These are phyloP conservation scores for Xestia ashworthii DNA, from an alignment of 2,888 invertebrate genomes.

Conservation along the genomic window DNA sequence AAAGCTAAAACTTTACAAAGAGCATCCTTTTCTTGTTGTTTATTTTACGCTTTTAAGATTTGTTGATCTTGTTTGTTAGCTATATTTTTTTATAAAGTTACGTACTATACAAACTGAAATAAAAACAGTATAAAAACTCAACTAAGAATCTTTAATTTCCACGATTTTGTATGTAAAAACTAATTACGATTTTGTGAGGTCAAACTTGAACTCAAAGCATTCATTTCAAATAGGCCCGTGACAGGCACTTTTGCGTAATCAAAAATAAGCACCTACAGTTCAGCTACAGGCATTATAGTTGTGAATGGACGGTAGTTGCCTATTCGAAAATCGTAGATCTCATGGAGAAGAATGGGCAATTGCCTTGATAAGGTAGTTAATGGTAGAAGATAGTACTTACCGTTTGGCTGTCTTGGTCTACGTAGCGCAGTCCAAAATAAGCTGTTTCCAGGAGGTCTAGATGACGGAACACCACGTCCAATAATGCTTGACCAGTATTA, in stretches of 20 bases:
- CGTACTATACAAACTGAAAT: background rate
- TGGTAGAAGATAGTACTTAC: slow-evolving; percentile 90
- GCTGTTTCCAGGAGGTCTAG: slow-evolving; percentile 98
- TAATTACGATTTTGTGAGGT: background rate
- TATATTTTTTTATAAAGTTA: slow-evolving; percentile 6
- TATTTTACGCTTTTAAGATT: slow-evolving; percentile 5
- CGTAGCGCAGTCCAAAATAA: slow-evolving; percentile 98
- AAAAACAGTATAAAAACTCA: slow-evolving; percentile 3
- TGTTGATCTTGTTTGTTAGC: background rate
- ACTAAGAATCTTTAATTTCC: background rate
- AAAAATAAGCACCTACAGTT: no score
- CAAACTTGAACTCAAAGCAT: no score
- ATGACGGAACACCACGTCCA: slow-evolving; percentile 98
- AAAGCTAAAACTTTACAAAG: slow-evolving; percentile 37
- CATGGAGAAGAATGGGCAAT: background rate
- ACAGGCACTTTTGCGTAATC: no score
- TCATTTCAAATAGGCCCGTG: no score
- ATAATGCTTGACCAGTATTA: slow-evolving; percentile 96
- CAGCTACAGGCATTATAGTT: no score
- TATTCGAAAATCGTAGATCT: no score
- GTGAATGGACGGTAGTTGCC: no score
- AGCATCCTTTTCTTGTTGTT: slow-evolving; percentile 24
- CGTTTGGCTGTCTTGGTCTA: slow-evolving; percentile 98
- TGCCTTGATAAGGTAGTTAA: background rate
- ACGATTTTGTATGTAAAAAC: background rate